These are phyloP conservation scores for Tiliacea aurago DNA, from an alignment of 2,888 invertebrate species.

Conservation along the genomic window DNA sequence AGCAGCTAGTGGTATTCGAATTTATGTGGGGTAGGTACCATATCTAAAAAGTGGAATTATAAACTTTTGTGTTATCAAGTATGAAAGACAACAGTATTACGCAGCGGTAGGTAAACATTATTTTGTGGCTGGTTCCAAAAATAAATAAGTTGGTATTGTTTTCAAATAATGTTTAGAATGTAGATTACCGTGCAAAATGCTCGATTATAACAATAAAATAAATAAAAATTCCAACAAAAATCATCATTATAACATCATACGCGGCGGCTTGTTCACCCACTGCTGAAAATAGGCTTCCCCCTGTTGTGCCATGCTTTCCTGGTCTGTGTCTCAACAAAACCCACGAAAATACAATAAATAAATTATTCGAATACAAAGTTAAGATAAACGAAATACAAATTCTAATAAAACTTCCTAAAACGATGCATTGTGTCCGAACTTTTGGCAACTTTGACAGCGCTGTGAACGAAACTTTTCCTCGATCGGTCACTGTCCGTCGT, in stretches of 20 bases:
- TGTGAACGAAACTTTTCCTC: constrained; percentile 8
- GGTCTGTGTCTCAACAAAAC: too few relatives aligned
- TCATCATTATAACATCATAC: too few relatives aligned
- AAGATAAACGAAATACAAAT: neutral
- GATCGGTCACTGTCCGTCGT: constrained; percentile 21
- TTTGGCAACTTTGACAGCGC: neutral
- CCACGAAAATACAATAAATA: neutral
- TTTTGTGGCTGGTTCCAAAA: neutral
- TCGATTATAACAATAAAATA: too few relatives aligned
- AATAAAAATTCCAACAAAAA: too few relatives aligned
- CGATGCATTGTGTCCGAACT: neutral
- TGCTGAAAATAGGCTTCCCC: neutral
- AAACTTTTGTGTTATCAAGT: too few relatives aligned
- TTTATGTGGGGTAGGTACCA: too few relatives aligned
- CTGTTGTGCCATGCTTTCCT: neutral
- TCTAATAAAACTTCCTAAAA: neutral
- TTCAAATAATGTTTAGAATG: neutral
- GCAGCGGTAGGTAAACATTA: neutral
- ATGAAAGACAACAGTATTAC: too few relatives aligned
- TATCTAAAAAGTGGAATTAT: too few relatives aligned
- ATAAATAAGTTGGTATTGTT: neutral
- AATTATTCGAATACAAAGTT: neutral
- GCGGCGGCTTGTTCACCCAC: too few relatives aligned
- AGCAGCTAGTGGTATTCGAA: too few relatives aligned
- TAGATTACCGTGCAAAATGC: too few relatives aligned